These are phyloP conservation scores for Atrina japonica DNA, from an alignment of 2,888 invertebrate genomes.

Conservation along the genomic window DNA sequence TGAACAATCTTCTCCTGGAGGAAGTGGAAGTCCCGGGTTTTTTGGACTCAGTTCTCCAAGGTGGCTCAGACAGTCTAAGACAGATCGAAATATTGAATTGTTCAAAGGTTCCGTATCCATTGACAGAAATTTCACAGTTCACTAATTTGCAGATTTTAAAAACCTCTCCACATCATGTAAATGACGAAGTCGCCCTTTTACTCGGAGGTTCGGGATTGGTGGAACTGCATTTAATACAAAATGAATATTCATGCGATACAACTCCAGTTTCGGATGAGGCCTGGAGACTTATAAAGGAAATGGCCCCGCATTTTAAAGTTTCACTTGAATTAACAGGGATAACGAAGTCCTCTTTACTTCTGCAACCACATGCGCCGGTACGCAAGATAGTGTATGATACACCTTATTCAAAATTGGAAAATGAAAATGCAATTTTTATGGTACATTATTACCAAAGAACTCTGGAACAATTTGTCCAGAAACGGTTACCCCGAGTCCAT, in stretches of 20 bases:
- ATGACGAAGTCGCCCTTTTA: constrained; percentile 87
- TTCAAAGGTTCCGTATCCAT: constrained; percentile 86
- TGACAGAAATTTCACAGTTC: constrained; percentile 89
- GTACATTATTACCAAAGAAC: constrained; percentile 84
- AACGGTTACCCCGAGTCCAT: constrained; percentile 86
- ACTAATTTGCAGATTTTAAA: constrained; percentile 85
- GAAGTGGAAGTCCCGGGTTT: constrained; percentile 86
- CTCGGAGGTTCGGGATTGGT: constrained; percentile 85
- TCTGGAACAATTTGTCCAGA: constrained; percentile 85
- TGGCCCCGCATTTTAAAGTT: constrained; percentile 85
- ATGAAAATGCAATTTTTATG: constrained; percentile 83
- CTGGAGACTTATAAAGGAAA: constrained; percentile 83
- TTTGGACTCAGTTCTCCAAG: constrained; percentile 85
- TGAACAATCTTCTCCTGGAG: constrained; percentile 88
- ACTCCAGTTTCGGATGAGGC: constrained; percentile 74
- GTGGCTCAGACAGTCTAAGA: constrained; percentile 85
- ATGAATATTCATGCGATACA: constrained; percentile 80
- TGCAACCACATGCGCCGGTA: constrained; percentile 88
- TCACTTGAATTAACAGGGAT: constrained; percentile 86
- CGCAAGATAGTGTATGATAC: constrained; percentile 85
- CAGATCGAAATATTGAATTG: constrained; percentile 88
- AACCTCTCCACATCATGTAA: constrained; percentile 85
- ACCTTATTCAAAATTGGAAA: constrained; percentile 83
- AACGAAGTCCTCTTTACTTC: constrained; percentile 81
- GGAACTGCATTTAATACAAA: constrained; percentile 89